Conservation (phyloP, 2,797 vertebrate genomes). For the Trachurus trachurus region DNA sequence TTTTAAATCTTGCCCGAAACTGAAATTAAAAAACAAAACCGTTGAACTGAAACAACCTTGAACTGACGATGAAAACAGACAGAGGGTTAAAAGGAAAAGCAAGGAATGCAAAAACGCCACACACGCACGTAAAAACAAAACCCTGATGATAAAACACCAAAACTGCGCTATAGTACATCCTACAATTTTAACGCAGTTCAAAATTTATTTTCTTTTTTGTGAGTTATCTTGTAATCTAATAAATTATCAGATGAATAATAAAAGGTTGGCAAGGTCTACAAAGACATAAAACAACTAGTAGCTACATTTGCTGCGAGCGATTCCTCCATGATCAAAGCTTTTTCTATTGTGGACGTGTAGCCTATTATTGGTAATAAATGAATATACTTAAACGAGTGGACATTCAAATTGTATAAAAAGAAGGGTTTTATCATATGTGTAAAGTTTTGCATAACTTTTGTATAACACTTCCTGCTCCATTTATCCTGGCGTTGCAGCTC, state of each 20-base stretch:
- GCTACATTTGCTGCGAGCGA: not conserved
- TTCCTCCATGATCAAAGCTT: constrained; percentile 42
- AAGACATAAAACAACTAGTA: constrained; percentile 3
- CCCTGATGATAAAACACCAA: not conserved
- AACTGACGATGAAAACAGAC: too few relatives aligned
- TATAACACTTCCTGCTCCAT: not conserved
- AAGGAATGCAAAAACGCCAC: too few relatives aligned
- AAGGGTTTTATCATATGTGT: not conserved
- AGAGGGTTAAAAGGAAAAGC: too few relatives aligned
- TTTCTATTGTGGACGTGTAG: constrained; percentile 16
- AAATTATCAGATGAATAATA: constrained; percentile 14
- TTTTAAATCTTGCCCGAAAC: not conserved
- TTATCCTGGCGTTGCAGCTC: not conserved
- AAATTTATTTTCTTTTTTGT: not conserved
- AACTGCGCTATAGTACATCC: not conserved
- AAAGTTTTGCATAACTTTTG: not conserved
- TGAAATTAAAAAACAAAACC: not conserved
- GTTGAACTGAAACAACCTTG: too few relatives aligned
- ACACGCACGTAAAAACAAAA: too few relatives aligned
- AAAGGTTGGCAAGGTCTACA: constrained; percentile 8
- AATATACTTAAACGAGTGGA: constrained; percentile 1
- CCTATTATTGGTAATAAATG: constrained; percentile 27
- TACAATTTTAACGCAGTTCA: not conserved
- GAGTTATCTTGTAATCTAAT: not conserved
- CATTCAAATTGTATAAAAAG: not conserved